phyloP scores from a whole-genome alignment of 2,888 invertebrate genomes.

The Nomada lathburiana region DNA sequence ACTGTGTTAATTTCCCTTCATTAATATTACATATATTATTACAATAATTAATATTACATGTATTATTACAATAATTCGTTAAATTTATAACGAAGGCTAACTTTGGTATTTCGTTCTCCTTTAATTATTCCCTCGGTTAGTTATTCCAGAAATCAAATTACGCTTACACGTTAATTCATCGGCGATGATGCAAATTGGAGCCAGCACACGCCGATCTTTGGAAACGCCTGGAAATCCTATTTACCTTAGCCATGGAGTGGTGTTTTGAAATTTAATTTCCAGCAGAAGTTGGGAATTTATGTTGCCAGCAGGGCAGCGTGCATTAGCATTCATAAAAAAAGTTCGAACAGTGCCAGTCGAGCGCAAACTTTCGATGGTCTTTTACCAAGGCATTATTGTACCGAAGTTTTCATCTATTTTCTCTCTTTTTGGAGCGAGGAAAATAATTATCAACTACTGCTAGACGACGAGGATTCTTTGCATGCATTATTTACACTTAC shows the following conservation, averaged over 20 bases:
- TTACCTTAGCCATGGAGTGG: neutral
- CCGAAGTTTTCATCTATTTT: neutral
- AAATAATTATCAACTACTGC: neutral
- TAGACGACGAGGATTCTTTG: neutral
- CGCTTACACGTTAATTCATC: neutral
- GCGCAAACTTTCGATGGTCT: conserved; percentile 14
- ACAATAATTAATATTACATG: no score
- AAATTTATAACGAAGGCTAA: neutral
- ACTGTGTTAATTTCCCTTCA: no score
- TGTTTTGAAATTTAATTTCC: conserved; percentile 33
- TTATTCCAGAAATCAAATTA: neutral
- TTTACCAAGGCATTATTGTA: conserved; percentile 16
- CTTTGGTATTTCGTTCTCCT: no score
- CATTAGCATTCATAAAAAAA: conserved; percentile 44
- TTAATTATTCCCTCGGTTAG: neutral
- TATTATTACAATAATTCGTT: no score
- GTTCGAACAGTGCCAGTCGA: neutral
- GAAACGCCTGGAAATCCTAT: conserved; percentile 1
- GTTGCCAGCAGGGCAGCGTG: conserved; percentile 8
- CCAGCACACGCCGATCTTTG: neutral
- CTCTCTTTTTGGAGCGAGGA: neutral
- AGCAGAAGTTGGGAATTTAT: conserved; percentile 20
- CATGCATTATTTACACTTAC: no score
- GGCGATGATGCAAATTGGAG: neutral
- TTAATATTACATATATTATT: no score